These are phyloP conservation scores for Monodelphis domestica DNA, from an alignment of 2,797 vertebrate species.

Conservation along the genomic window DNA sequence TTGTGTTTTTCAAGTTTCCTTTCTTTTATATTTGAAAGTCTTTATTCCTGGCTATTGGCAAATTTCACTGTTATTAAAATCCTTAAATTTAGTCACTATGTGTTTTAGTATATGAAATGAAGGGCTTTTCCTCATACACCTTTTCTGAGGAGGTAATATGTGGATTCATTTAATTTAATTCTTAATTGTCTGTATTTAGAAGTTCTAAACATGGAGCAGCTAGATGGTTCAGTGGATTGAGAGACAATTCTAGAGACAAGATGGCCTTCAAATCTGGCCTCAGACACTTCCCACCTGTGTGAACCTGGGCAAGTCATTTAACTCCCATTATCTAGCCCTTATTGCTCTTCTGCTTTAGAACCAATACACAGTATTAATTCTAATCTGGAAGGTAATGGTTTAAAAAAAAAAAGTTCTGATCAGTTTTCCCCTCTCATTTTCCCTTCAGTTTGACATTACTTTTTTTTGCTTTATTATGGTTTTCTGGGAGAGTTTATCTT, in stretches of 20 bases:
- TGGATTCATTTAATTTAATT: neutral
- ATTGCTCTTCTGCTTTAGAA: too few species aligned
- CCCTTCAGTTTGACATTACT: neutral
- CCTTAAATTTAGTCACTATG: neutral
- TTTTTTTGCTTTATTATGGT: neutral
- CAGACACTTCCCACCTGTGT: too few species aligned
- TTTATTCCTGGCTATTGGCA: neutral
- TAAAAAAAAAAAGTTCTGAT: too few species aligned
- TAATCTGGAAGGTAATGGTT: too few species aligned
- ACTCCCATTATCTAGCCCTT: too few species aligned
- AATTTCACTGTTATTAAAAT: neutral
- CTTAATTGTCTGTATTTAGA: neutral
- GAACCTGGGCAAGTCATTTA: too few species aligned
- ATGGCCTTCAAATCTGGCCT: too few species aligned
- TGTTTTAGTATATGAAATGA: neutral
- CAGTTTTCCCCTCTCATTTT: neutral
- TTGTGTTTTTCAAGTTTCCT: neutral
- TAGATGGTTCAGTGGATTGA: too few species aligned
- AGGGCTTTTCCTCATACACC: accelerated
- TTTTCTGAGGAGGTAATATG: neutral
- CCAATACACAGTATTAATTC: too few species aligned
- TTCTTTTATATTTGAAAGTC: neutral
- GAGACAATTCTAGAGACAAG: too few species aligned
- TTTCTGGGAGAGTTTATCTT: neutral
- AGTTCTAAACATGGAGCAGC: too few species aligned